Evolutionary conservation across 1,140 invertebrate genomes (phyloP).

Genomic region (Helicoverpa armigera): DNA sequence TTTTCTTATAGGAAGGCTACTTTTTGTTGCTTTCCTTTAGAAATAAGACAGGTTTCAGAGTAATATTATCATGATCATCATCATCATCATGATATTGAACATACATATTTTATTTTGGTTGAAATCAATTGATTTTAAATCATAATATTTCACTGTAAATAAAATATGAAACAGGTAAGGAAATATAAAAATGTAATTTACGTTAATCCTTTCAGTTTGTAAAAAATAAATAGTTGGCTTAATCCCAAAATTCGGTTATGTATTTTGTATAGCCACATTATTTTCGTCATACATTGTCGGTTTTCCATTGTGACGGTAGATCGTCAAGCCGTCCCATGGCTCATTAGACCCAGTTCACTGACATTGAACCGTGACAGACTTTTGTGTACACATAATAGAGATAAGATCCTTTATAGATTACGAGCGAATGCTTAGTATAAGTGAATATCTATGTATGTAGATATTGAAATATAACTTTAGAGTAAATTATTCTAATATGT

Average conservation of each 20-base stretch:
- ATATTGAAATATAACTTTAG: not conserved
- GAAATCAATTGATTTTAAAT: too few species aligned
- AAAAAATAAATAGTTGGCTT: constrained; percentile 7
- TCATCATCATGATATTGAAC: too few species aligned
- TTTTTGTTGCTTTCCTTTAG: too few species aligned
- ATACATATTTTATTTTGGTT: too few species aligned
- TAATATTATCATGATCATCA: too few species aligned
- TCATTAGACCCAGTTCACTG: constrained; percentile 14
- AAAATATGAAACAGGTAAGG: too few species aligned
- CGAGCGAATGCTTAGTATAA: too few species aligned
- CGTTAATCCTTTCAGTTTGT: too few species aligned
- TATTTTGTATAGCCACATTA: not conserved
- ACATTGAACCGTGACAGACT: not conserved
- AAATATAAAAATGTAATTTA: too few species aligned
- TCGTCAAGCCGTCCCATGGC: constrained; percentile 7
- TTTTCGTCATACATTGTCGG: constrained; percentile 13
- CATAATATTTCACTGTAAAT: too few species aligned
- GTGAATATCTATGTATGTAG: not conserved
- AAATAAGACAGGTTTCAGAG: not conserved
- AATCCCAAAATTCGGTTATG: constrained; percentile 7
- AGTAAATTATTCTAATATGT: not conserved
- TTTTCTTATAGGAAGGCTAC: too few species aligned
- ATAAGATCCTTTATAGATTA: constrained; percentile 12
- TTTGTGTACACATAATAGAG: constrained; percentile 20
- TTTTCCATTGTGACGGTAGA: constrained; percentile 2